Evolutionary conservation across 2,113 vertebrate species (phyloP).

Genomic region (Dolichallabes microphthalmus): DNA sequence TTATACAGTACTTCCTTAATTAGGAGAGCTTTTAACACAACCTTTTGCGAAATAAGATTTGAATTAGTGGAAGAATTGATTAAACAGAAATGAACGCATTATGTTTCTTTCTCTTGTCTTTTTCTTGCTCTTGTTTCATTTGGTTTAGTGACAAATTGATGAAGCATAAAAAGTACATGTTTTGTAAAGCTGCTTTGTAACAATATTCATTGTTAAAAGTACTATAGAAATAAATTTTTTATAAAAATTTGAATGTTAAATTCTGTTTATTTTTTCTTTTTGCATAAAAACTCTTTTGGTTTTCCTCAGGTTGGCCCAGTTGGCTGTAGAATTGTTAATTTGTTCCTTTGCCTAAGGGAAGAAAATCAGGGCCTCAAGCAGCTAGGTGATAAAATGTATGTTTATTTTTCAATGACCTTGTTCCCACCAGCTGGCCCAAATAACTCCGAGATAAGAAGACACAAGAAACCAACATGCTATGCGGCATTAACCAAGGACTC

Average conservation of each 20-base stretch:
- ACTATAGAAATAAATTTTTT: too few species aligned
- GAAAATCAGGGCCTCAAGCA: neutral
- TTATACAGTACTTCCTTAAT: too few species aligned
- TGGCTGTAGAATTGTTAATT: slow-evolving; percentile 23
- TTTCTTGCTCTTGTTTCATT: too few species aligned
- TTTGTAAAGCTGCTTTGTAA: too few species aligned
- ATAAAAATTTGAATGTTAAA: neutral
- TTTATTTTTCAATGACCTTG: slow-evolving; percentile 37
- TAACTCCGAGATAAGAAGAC: slow-evolving; percentile 28
- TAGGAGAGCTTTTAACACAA: too few species aligned
- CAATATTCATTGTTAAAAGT: too few species aligned
- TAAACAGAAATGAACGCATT: too few species aligned
- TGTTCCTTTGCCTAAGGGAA: neutral
- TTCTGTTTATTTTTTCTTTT: neutral
- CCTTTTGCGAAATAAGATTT: too few species aligned
- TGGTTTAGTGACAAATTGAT: too few species aligned
- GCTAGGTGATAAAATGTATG: neutral
- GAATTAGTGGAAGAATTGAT: too few species aligned
- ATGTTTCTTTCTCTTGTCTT: too few species aligned
- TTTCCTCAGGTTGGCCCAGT: neutral
- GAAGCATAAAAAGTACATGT: too few species aligned
- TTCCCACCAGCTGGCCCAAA: slow-evolving; percentile 24
- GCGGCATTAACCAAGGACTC: slow-evolving; percentile 11
- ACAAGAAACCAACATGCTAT: slow-evolving; percentile 14
- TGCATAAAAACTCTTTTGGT: neutral